phyloP scores from a whole-genome alignment of 2,888 invertebrate genomes.

The Ochropleura leucogaster region DNA sequence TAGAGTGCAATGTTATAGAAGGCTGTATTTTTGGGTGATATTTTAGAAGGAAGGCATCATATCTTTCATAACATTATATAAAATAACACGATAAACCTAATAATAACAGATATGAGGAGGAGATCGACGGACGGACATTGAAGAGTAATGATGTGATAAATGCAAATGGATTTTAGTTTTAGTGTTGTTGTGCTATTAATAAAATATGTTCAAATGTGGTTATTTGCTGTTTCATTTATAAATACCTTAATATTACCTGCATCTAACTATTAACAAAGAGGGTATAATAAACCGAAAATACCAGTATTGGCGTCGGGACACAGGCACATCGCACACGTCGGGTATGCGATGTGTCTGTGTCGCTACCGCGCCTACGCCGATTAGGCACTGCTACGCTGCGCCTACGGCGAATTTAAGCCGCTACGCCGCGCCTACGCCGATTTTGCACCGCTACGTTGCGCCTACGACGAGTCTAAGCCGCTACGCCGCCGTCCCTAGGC shows the following conservation, averaged over 20 bases:
- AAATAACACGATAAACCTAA: conserved; percentile 71
- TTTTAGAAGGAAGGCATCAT: conserved; percentile 86
- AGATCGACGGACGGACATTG: conserved; percentile 67
- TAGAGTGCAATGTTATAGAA: conserved; percentile 85
- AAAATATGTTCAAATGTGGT: conserved; percentile 89
- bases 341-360: neutral
- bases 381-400: neutral
- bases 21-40: conserved; percentile 91
- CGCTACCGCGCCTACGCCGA: neutral
- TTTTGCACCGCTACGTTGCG: neutral
- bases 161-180: conserved; percentile 83
- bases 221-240: conserved; percentile 71
- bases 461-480: too few relatives aligned
- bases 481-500: neutral
- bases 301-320: neutral
- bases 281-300: neutral
- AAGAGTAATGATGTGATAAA: conserved; percentile 87
- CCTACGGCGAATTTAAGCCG: neutral
- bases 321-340: neutral
- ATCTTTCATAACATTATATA: conserved; percentile 86
- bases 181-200: conserved; percentile 91
- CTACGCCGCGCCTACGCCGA: neutral
- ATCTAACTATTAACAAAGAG: neutral
- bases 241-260: neutral
- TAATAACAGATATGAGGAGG: conserved; percentile 60